A percentile compares a stretch with the other conserved stretches of the same genome.
These are phyloP conservation scores for Eospalax fontanierii DNA, from an alignment of 2,797 vertebrate species.

Conservation along the genomic window DNA sequence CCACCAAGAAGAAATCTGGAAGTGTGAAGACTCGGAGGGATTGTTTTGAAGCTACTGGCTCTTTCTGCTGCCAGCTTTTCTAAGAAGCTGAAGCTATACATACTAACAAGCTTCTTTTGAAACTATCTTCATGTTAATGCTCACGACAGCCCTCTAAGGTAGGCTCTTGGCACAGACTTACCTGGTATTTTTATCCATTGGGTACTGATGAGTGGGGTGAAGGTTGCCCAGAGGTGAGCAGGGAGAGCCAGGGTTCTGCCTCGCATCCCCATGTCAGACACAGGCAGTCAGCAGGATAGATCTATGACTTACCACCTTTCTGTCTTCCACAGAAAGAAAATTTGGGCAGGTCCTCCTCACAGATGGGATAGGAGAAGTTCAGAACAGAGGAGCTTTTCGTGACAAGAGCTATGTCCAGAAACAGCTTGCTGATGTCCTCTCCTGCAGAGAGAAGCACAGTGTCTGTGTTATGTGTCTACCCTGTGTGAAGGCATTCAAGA, in stretches of 20 bases:
- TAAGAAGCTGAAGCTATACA: background rate
- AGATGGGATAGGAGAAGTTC: slow-evolving; percentile 84
- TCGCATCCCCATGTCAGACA: no score
- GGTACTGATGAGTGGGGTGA: background rate
- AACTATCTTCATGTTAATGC: background rate
- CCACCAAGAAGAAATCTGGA: background rate
- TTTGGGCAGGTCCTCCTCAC: slow-evolving; percentile 72
- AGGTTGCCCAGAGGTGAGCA: background rate
- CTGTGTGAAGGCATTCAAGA: background rate
- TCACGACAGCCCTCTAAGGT: background rate
- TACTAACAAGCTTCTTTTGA: background rate
- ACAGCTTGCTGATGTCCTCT: slow-evolving; percentile 85
- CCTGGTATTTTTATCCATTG: background rate
- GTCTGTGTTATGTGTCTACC: background rate
- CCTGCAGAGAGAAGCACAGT: slow-evolving; percentile 82
- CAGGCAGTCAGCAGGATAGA: background rate
- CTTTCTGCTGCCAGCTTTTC: background rate
- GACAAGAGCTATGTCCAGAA: slow-evolving; percentile 69
- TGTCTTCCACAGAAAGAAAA: slow-evolving; percentile 90
- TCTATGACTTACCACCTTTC: slow-evolving; percentile 90
- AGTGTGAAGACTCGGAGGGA: background rate
- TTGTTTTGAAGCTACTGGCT: background rate
- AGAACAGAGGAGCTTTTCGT: slow-evolving; percentile 79
- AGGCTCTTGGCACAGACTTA: background rate
- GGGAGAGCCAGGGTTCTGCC: rapidly evolving